Base-by-base conservation (phyloP, 2,113 vertebrate species). In the Chitala chitala region DNA sequence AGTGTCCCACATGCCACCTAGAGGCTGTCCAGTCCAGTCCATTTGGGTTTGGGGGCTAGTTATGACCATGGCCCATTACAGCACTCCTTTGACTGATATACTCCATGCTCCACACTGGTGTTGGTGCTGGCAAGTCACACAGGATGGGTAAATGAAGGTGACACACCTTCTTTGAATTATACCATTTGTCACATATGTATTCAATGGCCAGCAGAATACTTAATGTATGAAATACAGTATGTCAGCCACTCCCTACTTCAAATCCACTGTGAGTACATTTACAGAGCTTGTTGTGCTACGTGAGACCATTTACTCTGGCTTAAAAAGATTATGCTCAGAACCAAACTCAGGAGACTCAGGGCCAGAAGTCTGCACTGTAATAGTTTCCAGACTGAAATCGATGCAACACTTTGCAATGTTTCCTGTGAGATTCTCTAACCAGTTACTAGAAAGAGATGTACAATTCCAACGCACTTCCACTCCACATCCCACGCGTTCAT, bases 381-480 rank as follows among this genome's bases (percentile, higher is more conserved):
- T 54, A 31, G n/a, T 44, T 69, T 69, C 64, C 64, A 33, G 36
- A 56, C 64, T 56, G 22, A 29, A 33, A 59, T 59, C 36, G 36
- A 64, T 64, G 29, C 58, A 6, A 38, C 8, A 7, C 24, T 72
- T 64, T 9, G 78, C 79, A 78, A 78, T 72, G 84, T 73, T 69
- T 81, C 61, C 82, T 83, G 84, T 74, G 78, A 74, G 69, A 74
- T 33, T 65, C 76, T 10, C 24, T 24, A 84, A 78, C 50, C 74
- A 73, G 12, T 6, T 6, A 46, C 5, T 6, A 46, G 12, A 46
- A 46, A 46, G n/a, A 22, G n/a, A 22, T n/a, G 72, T 44, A 71
- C 71, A 82, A 77, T n/a, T 68, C 79, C 82, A 82, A 77, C 65
- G 33, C 72, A 73, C 73, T 48, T 66, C 73, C 63, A 65, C 12